A percentile compares a stretch with the other conserved stretches of the same genome.
These are phyloP conservation scores for Tyto alba DNA, from an alignment of 2,113 vertebrate species.

Conservation along the genomic window DNA sequence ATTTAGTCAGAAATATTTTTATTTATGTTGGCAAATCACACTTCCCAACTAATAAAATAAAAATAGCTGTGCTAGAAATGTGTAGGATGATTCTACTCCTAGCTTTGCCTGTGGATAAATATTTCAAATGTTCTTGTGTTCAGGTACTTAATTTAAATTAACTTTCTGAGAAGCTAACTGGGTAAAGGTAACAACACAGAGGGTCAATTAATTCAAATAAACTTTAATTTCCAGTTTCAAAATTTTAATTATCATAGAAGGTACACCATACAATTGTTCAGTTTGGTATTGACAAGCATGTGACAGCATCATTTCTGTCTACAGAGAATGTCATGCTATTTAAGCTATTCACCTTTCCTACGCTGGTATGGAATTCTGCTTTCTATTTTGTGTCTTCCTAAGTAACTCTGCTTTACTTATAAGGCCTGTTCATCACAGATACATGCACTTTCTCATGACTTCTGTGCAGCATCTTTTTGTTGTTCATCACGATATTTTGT, in stretches of 20 bases:
- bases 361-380: background rate
- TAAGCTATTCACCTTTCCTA: background rate
- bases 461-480: background rate
- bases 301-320: background rate
- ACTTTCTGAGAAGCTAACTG: background rate
- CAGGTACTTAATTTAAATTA: background rate
- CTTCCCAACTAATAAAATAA: background rate
- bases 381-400: background rate
- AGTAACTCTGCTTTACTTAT: background rate
- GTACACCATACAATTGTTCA: background rate
- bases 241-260: background rate
- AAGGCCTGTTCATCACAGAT: background rate
- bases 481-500: background rate
- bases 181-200: background rate
- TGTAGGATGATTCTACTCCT: background rate
- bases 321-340: background rate
- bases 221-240: background rate
- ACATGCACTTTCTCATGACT: background rate
- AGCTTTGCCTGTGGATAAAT: background rate
- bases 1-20: background rate
- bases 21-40: background rate
- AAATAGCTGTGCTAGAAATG: background rate
- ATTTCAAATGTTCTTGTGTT: background rate
- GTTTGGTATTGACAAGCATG: background rate
- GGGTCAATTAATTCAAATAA: background rate